Percentiles rank a stretch among this genome's conserved stretches.
Evolutionary conservation across 2,888 invertebrate species (phyloP).

Genomic region (Heteromurus nitidus): DNA sequence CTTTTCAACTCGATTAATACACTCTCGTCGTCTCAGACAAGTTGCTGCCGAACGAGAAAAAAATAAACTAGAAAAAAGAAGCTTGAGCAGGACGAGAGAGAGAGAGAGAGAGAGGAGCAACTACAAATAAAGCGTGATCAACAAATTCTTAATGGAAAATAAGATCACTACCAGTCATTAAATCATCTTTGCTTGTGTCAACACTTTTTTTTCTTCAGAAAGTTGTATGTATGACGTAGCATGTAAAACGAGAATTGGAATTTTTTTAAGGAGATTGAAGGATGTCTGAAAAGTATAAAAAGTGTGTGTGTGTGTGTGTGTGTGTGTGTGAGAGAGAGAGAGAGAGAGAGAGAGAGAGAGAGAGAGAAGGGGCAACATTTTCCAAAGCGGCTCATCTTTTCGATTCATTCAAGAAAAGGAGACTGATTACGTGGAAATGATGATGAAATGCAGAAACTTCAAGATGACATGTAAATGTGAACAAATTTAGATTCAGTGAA

Average conservation of each 20-base stretch:
- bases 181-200: slow-evolving; percentile 51
- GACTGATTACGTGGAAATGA: slow-evolving; percentile 30
- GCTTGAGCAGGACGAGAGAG: neutral
- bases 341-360: slow-evolving; percentile 15
- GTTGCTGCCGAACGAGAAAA: slow-evolving; percentile 4
- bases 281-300: neutral
- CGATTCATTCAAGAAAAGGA: slow-evolving; percentile 44
- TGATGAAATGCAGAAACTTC: slow-evolving; percentile 5
- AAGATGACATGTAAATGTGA: too few relatives aligned
- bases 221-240: slow-evolving; percentile 8
- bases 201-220: slow-evolving; percentile 41
- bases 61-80: too few relatives aligned
- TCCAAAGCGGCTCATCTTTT: neutral
- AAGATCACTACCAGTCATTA: slow-evolving; percentile 31
- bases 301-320: too few relatives aligned
- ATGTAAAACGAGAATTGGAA: neutral
- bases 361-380: neutral
- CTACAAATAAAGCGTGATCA: slow-evolving; percentile 39
- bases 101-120: too few relatives aligned
- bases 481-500: too few relatives aligned
- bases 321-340: slow-evolving; percentile 25
- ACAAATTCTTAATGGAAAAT: slow-evolving; percentile 34
- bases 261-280: neutral
- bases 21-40: neutral
- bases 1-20: slow-evolving; percentile 6